These are phyloP conservation scores for Anguilla megastoma DNA, from an alignment of 2,797 vertebrate species.

Conservation along the genomic window DNA sequence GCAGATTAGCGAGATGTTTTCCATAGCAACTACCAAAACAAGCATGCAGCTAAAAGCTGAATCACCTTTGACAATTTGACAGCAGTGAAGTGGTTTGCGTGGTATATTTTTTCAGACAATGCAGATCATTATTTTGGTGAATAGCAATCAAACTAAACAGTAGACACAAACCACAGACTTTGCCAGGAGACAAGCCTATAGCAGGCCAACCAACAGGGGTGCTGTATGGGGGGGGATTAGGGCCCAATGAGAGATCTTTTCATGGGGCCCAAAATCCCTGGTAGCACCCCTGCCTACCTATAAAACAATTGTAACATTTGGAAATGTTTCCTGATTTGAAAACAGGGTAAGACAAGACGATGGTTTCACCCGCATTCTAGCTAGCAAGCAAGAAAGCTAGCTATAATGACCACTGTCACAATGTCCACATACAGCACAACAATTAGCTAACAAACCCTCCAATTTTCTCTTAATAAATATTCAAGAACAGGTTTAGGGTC, in stretches of 20 bases:
- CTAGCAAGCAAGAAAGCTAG: not conserved
- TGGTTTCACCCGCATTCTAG: not conserved
- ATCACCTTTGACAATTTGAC: no score
- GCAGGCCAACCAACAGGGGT: not conserved
- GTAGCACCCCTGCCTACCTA: not conserved
- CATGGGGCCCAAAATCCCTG: no score
- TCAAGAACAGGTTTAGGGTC: not conserved
- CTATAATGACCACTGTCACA: not conserved
- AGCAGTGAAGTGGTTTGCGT: no score
- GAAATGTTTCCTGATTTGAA: not conserved
- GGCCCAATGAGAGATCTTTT: no score
- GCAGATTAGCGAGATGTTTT: not conserved
- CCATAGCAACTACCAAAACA: not conserved
- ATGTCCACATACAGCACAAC: not conserved
- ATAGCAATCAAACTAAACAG: not conserved
- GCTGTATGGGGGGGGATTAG: no score
- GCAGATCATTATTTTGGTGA: not conserved
- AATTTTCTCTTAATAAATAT: not conserved
- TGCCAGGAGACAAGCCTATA: not conserved
- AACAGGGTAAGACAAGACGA: not conserved
- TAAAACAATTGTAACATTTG: not conserved
- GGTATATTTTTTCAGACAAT: no score
- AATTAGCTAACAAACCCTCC: not conserved
- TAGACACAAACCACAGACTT: not conserved
- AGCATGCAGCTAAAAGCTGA: not conserved